Conservation (phyloP, 2,888 invertebrate species). For the Clanis bilineata region DNA sequence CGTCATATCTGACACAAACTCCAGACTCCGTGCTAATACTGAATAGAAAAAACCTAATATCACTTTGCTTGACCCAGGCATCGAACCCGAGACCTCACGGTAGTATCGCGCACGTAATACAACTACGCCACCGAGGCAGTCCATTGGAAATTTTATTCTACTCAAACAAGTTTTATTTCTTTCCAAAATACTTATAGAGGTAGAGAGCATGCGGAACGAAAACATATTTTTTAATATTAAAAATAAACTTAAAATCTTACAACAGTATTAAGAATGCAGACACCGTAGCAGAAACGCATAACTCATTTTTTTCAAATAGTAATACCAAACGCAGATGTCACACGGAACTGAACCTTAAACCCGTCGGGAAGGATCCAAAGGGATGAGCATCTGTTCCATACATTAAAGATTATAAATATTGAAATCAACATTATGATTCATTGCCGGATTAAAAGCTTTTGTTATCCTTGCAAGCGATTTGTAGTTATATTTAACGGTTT, state of each 20-base stretch:
- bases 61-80: too few species aligned
- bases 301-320: not conserved
- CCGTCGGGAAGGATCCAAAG: not conserved
- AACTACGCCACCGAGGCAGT: too few species aligned
- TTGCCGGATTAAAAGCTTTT: slow-evolving; percentile 43
- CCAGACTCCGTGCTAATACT: too few species aligned
- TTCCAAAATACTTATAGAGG: too few species aligned
- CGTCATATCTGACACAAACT: too few species aligned
- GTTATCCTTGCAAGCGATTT: not conserved
- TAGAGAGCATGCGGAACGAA: too few species aligned
- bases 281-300: not conserved
- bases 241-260: not conserved
- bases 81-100: too few species aligned
- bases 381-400: slow-evolving; percentile 13
- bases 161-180: too few species aligned
- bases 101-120: too few species aligned
- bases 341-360: not conserved
- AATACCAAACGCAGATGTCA: not conserved
- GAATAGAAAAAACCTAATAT: too few species aligned
- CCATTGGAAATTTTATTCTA: too few species aligned
- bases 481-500: not conserved
- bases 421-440: slow-evolving; percentile 47
- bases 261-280: not conserved
- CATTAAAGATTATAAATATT: slow-evolving; percentile 51
- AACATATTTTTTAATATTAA: too few species aligned